phyloP scores from a whole-genome alignment of 2,113 vertebrate species.

The Misgurnus mizolepis region DNA sequence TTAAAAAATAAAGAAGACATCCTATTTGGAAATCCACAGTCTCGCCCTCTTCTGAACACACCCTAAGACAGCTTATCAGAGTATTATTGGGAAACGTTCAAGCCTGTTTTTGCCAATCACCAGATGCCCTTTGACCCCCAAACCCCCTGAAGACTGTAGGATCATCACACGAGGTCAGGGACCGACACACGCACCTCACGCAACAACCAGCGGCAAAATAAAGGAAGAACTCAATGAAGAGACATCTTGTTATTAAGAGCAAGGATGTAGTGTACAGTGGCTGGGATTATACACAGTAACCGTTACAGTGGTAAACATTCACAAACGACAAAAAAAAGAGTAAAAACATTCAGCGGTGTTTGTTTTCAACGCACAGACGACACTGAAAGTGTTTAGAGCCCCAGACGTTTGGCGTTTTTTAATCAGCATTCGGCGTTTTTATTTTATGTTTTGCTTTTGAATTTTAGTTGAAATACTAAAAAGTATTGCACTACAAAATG shows the following conservation, averaged over 20 bases:
- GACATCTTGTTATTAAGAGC: conserved; percentile 48
- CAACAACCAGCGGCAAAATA: conserved; percentile 56
- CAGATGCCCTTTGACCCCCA: conserved; percentile 27
- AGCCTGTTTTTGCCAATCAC: conserved; percentile 29
- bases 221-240: conserved; percentile 52
- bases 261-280: conserved; percentile 59
- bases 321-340: conserved; percentile 13
- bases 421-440: background rate
- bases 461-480: conserved; percentile 57
- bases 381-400: conserved; percentile 39
- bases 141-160: conserved; percentile 52
- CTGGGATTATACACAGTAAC: conserved; percentile 56
- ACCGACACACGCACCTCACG: conserved; percentile 54
- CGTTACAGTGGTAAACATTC: conserved; percentile 52
- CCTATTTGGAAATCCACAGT: conserved; percentile 54
- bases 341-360: background rate
- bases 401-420: conserved; percentile 21
- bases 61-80: conserved; percentile 41
- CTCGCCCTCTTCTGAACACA: conserved; percentile 49
- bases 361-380: conserved; percentile 33
- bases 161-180: conserved; percentile 57
- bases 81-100: conserved; percentile 58
- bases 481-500: conserved; percentile 72
- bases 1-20: conserved; percentile 58
- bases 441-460: conserved; percentile 4